Base-by-base conservation (phyloP, 2,797 vertebrate genomes). In the Enteromius mattozi region DNA sequence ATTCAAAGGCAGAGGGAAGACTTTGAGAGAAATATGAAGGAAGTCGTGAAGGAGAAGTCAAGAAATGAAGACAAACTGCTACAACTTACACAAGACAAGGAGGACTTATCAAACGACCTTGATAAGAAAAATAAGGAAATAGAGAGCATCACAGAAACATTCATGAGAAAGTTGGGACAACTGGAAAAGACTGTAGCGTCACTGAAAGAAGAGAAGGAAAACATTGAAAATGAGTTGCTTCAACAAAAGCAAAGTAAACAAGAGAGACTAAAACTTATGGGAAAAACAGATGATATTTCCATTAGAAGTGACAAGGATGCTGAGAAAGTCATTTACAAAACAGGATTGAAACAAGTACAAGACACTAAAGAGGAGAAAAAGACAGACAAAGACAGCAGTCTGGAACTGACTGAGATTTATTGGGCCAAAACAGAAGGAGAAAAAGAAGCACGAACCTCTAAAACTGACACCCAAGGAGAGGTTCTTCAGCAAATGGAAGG, bases 91-190 rank as follows among this genome's bases (percentile, higher is more conserved):
- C 61, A 77, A 77, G 82, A 59, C n/a, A 83, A 59, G 0, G 12
- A 59, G 2, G 17, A 54, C 6, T n/a, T 77, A 16, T 56, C 7
- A 30, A 77, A 77, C 6, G n/a, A 35, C 24, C 63, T 69, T 27
- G 24, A 83, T 68, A 51, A 33, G 68, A 86, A 83, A 68, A 74
- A 80, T 75, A 56, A 59, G 6, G 76, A 86, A 76, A 75, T 83
- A 13, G 70, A 83, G 4, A 75, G 27, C 12, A 40, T 83, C 19
- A 78, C 40, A 1, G 51, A 56, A 63, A 76, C 40, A 69, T 59
- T 80, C 12, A n/a, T n/a, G 47, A 83, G 16, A 66, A 51, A 56
- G 35, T 47, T 45, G n/a, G 45, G 49, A 27, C 80, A 68, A 13
- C 68, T 83, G 47, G 69, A 79, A 47, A 80, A 74, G 14, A 59